These are phyloP conservation scores for Nebria brevicollis DNA, from an alignment of 2,888 invertebrate species.

Conservation along the genomic window DNA sequence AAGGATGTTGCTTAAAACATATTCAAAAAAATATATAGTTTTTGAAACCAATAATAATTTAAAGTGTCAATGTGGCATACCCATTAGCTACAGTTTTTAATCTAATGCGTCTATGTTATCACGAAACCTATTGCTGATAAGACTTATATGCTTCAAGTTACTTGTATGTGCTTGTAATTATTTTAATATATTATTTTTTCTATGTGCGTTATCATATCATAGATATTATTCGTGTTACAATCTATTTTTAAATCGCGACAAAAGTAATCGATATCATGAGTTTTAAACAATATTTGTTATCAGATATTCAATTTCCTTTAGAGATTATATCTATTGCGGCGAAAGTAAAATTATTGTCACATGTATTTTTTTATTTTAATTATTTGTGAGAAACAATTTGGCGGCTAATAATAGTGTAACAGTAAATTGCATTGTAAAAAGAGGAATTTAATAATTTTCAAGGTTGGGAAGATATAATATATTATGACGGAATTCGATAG, in stretches of 20 bases:
- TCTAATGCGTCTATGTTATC: constrained; percentile 39
- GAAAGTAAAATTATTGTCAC: neutral
- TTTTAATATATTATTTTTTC: neutral
- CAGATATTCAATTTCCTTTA: neutral
- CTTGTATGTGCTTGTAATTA: constrained; percentile 33
- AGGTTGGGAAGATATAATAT: too few relatives aligned
- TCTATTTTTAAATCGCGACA: neutral
- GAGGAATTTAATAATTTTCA: too few relatives aligned
- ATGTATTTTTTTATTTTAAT: neutral
- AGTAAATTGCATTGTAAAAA: neutral
- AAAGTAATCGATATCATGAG: neutral
- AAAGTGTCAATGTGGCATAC: constrained; percentile 37
- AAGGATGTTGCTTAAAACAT: too few relatives aligned
- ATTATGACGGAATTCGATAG: too few relatives aligned
- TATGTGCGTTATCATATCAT: neutral
- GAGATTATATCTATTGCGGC: neutral
- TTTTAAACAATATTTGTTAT: neutral
- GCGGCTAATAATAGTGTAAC: neutral
- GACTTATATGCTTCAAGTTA: constrained; percentile 22
- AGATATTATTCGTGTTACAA: neutral
- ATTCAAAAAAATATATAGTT: constrained; percentile 2
- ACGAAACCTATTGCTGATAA: constrained; percentile 35
- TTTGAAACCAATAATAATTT: neutral
- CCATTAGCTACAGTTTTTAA: constrained; percentile 13
- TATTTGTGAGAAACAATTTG: neutral